Conservation (phyloP, 2,888 invertebrate species). For the Bunonema sp. region DNA sequence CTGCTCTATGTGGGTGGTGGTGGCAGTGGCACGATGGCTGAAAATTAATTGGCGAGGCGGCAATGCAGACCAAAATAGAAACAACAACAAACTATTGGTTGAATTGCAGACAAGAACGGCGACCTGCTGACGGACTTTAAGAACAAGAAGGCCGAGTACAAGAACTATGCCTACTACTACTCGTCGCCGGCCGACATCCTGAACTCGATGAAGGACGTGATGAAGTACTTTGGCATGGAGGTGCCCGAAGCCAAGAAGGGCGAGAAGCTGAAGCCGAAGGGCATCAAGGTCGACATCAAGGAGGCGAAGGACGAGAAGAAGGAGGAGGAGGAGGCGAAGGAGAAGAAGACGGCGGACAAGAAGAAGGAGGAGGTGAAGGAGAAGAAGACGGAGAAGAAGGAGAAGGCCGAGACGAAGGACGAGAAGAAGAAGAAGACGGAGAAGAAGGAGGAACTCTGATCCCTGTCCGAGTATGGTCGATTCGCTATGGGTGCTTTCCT, state of each 20-base stretch:
- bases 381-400: not conserved
- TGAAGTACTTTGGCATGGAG: conserved; percentile 31
- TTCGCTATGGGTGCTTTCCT: too few relatives aligned
- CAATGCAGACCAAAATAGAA: not conserved
- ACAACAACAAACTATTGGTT: not conserved
- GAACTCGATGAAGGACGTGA: conserved; percentile 40
- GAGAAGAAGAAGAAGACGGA: conserved; percentile 5
- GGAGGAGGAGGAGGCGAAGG: conserved; percentile 3
- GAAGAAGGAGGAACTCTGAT: not conserved
- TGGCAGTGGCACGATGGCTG: too few relatives aligned
- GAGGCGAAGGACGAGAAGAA: conserved; percentile 16
- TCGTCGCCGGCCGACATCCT: conserved; percentile 42
- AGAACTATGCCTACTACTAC: conserved; percentile 44
- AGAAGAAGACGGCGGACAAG: too few relatives aligned
- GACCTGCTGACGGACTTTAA: conserved; percentile 35
- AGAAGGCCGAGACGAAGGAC: not conserved
- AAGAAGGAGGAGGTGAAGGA: conserved; percentile 3
- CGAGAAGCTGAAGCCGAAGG: conserved; percentile 34
- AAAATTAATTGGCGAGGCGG: too few relatives aligned
- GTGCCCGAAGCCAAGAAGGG: conserved; percentile 31
- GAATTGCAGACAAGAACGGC: conserved; percentile 31
- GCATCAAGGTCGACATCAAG: conserved; percentile 12
- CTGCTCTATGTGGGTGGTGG: too few relatives aligned
- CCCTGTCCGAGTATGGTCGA: too few relatives aligned
- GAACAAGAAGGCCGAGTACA: conserved; percentile 43